phyloP scores from a whole-genome alignment of 2,797 vertebrate species.

The Rhabdomys pumilio region DNA sequence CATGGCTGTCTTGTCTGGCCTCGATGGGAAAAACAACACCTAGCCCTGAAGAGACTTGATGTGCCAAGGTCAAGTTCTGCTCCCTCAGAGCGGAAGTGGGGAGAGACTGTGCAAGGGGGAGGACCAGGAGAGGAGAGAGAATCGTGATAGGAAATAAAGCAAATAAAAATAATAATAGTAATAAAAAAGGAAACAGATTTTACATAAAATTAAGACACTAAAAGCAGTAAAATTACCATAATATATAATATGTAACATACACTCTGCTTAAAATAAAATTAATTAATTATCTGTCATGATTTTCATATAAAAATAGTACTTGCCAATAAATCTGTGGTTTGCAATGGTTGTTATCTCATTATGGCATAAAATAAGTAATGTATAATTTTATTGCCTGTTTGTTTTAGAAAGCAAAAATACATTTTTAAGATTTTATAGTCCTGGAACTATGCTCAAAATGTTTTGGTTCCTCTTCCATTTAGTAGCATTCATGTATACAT shows the following conservation, averaged over 20 bases:
- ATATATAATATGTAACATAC: not conserved
- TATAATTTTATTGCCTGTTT: not conserved
- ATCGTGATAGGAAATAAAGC: too few species aligned
- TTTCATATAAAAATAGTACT: not conserved
- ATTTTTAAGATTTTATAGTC: not conserved
- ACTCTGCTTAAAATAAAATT: not conserved
- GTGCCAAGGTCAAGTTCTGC: too few species aligned
- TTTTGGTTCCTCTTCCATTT: too few species aligned
- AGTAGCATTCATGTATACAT: not conserved
- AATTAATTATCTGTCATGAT: not conserved
- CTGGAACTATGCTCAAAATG: not conserved
- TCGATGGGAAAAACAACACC: too few species aligned
- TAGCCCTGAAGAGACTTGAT: too few species aligned
- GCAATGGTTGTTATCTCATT: not conserved
- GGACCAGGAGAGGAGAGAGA: too few species aligned
- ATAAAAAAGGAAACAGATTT: not conserved
- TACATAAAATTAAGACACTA: not conserved
- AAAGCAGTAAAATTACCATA: not conserved
- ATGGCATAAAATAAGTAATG: not conserved
- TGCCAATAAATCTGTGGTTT: not conserved
- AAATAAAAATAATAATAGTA: too few species aligned
- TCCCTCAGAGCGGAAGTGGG: too few species aligned
- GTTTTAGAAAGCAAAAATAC: not conserved
- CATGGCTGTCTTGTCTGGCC: too few species aligned
- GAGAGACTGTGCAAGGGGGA: too few species aligned